A percentile compares a stretch with the other conserved stretches of the same genome.
These are phyloP conservation scores for Maniola hyperantus DNA, from an alignment of 2,888 invertebrate genomes.

Conservation along the genomic window DNA sequence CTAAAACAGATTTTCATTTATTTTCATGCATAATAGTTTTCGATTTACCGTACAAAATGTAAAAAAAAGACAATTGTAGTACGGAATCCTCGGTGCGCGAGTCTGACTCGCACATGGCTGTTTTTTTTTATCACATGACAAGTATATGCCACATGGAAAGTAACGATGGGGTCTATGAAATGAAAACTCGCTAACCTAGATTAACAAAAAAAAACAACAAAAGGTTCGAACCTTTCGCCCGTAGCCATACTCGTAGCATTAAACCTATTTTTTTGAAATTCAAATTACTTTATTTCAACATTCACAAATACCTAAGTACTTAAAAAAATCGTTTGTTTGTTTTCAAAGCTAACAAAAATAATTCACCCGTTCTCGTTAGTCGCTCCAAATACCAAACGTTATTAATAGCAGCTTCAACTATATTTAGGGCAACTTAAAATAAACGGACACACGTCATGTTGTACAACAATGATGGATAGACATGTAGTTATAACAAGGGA, in stretches of 20 bases:
- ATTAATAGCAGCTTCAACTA: constrained; percentile 17
- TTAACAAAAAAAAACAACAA: too few species aligned
- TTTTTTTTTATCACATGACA: background rate
- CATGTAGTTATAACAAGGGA: background rate
- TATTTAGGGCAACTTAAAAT: constrained; percentile 23
- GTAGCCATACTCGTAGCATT: too few species aligned
- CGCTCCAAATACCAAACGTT: constrained; percentile 20
- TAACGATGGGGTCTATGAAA: background rate
- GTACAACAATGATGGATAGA: constrained; percentile 1
- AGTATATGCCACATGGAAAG: background rate
- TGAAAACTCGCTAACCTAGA: background rate
- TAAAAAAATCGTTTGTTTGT: background rate
- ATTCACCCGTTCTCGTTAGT: background rate
- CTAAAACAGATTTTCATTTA: too few species aligned
- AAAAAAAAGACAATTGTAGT: too few species aligned
- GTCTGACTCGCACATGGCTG: too few species aligned
- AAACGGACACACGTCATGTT: constrained; percentile 15
- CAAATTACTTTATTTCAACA: too few species aligned
- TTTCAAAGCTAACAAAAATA: background rate
- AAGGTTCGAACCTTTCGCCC: too few species aligned
- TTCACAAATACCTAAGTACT: too few species aligned
- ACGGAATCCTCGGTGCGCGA: too few species aligned
- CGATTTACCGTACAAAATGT: too few species aligned
- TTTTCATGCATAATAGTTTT: too few species aligned
- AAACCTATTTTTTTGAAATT: too few species aligned